Conservation (phyloP, 2,797 vertebrate species). For the Taeniopygia guttata region DNA sequence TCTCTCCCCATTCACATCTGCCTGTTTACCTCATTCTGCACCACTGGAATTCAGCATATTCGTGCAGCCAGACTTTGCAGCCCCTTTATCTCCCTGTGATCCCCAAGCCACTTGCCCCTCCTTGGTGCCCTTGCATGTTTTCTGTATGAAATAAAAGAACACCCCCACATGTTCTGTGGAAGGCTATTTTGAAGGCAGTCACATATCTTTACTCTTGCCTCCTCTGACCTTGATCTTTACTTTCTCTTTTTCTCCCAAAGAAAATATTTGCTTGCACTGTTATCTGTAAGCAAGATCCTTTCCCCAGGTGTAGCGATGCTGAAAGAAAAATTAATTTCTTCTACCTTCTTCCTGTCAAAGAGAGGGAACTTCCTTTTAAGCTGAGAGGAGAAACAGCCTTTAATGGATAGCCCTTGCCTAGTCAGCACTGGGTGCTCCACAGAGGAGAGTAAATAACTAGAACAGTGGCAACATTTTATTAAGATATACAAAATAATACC, state of each 20-base stretch:
- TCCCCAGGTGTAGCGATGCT: conserved; percentile 67
- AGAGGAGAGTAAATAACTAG: conserved; percentile 38
- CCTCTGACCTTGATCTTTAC: conserved; percentile 73
- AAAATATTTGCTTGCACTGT: conserved; percentile 74
- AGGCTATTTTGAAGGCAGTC: conserved; percentile 64
- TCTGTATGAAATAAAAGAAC: conserved; percentile 66
- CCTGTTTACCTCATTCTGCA: neutral
- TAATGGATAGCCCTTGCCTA: conserved; percentile 59
- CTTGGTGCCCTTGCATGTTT: conserved; percentile 58
- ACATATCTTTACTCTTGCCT: conserved; percentile 47
- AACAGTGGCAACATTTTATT: conserved; percentile 48
- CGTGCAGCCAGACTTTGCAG: conserved; percentile 34
- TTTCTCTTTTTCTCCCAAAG: conserved; percentile 69
- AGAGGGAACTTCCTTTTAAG: conserved; percentile 38
- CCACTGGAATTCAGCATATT: conserved; percentile 28
- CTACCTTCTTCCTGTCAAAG: conserved; percentile 33
- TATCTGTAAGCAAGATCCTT: conserved; percentile 72
- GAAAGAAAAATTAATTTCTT: conserved; percentile 66
- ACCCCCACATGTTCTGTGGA: conserved; percentile 62
- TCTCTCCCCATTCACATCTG: neutral
- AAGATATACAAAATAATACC: conserved; percentile 44
- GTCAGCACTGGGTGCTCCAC: conserved; percentile 54
- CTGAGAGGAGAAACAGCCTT: conserved; percentile 29
- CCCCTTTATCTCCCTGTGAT: conserved; percentile 63
- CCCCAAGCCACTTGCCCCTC: conserved; percentile 40